Evolutionary conservation across 1,140 invertebrate genomes (phyloP).

Genomic region (Mizuhopecten yessoensis): DNA sequence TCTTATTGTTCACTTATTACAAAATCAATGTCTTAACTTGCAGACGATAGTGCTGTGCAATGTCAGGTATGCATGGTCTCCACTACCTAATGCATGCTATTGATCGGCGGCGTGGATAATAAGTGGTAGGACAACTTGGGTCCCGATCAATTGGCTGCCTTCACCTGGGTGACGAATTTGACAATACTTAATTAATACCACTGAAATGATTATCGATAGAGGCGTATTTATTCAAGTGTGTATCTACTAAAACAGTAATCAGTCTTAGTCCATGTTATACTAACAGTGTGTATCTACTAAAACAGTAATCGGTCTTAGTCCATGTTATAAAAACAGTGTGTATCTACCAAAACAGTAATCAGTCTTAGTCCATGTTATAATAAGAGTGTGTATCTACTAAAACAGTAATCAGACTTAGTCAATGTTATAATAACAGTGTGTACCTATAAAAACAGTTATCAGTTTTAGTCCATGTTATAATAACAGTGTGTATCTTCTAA

Average conservation of each 20-base stretch:
- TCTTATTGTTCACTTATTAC: constrained; percentile 7
- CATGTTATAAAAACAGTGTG: too few relatives aligned
- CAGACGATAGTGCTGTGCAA: not conserved
- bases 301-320: too few relatives aligned
- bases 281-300: too few relatives aligned
- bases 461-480: too few relatives aligned
- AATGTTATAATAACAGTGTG: too few relatives aligned
- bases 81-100: not conserved
- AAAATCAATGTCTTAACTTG: constrained; percentile 29
- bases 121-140: not conserved
- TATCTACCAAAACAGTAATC: too few relatives aligned
- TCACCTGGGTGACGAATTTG: constrained; percentile 9
- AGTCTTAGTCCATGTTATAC: too few relatives aligned
- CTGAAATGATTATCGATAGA: not conserved
- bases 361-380: too few relatives aligned
- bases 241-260: not conserved
- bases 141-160: not conserved
- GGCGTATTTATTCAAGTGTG: not conserved
- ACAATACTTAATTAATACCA: constrained; percentile 21
- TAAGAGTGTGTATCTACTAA: too few relatives aligned
- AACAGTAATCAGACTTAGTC: too few relatives aligned
- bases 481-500: too few relatives aligned
- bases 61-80: not conserved
- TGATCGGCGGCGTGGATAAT: not conserved
- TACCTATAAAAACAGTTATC: too few relatives aligned